Percentiles rank a stretch among this genome's conserved stretches.
Evolutionary conservation across 2,113 vertebrate genomes (phyloP).

Genomic region (Antennarius striatus): DNA sequence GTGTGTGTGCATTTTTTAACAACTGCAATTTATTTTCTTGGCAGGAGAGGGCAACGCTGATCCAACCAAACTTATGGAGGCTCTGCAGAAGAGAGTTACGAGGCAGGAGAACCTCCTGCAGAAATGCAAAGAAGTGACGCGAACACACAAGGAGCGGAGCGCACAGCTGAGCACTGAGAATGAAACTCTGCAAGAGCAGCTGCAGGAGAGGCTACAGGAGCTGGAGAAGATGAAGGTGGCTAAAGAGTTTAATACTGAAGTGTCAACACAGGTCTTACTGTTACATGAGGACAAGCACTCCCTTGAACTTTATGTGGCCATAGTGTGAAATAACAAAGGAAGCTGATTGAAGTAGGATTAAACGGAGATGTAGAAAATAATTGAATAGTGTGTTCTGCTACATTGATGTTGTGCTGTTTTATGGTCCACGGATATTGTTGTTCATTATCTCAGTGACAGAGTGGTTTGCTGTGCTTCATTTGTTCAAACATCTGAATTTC

Average conservation of each 20-base stretch:
- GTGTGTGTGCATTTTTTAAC: not conserved
- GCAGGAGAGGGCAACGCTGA: constrained; percentile 78
- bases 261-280: not conserved
- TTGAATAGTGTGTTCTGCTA: constrained; percentile 26
- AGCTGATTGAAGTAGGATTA: constrained; percentile 33
- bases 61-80: constrained; percentile 79
- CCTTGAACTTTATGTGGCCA: not conserved
- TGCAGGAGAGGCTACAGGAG: constrained; percentile 93
- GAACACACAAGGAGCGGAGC: constrained; percentile 85
- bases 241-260: not conserved
- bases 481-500: constrained; percentile 37
- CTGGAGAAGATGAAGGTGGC: constrained; percentile 95
- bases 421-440: constrained; percentile 47
- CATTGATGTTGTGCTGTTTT: constrained; percentile 41
- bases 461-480: constrained; percentile 39
- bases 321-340: constrained; percentile 28
- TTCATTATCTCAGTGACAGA: constrained; percentile 60
- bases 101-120: constrained; percentile 91
- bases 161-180: constrained; percentile 88
- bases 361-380: constrained; percentile 2
- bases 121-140: constrained; percentile 87
- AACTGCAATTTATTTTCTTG: constrained; percentile 39
- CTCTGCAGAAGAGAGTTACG: constrained; percentile 86
- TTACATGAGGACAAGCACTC: too few species aligned
- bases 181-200: constrained; percentile 91